These are phyloP conservation scores for Sorex maritimensis DNA, from an alignment of 2,797 vertebrate genomes.

Conservation along the genomic window DNA sequence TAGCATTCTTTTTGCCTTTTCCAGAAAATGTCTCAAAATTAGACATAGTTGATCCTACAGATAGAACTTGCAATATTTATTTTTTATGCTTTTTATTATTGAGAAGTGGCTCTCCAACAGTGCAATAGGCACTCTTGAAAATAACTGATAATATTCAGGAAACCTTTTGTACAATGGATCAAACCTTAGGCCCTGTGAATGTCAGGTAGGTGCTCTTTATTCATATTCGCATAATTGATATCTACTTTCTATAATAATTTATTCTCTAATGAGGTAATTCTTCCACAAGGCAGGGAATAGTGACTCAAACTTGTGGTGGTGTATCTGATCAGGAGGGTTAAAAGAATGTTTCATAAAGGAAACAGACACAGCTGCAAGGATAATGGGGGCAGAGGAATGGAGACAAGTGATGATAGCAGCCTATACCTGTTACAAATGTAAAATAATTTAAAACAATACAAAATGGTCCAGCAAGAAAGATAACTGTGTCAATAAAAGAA, in stretches of 20 bases:
- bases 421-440: neutral
- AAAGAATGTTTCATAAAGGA: neutral
- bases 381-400: conserved; percentile 3
- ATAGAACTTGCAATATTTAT: neutral
- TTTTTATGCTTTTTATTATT: too few relatives aligned
- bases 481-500: neutral
- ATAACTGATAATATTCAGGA: too few relatives aligned
- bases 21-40: conserved; percentile 18
- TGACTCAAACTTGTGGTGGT: neutral
- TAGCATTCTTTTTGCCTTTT: neutral
- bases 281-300: neutral
- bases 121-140: too few relatives aligned
- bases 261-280: neutral
- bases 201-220: neutral
- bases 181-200: too few relatives aligned
- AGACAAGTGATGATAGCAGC: neutral
- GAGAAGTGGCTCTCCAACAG: too few relatives aligned
- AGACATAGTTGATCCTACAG: neutral
- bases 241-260: neutral
- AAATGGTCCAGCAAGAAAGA: neutral
- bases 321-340: neutral
- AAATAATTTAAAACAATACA: neutral
- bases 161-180: too few relatives aligned
- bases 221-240: neutral
- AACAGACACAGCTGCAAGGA: neutral